Percentiles rank a stretch among this genome's conserved stretches.
phyloP scores from a whole-genome alignment of 2,113 vertebrate genomes.

The Saimiri boliviensis region DNA sequence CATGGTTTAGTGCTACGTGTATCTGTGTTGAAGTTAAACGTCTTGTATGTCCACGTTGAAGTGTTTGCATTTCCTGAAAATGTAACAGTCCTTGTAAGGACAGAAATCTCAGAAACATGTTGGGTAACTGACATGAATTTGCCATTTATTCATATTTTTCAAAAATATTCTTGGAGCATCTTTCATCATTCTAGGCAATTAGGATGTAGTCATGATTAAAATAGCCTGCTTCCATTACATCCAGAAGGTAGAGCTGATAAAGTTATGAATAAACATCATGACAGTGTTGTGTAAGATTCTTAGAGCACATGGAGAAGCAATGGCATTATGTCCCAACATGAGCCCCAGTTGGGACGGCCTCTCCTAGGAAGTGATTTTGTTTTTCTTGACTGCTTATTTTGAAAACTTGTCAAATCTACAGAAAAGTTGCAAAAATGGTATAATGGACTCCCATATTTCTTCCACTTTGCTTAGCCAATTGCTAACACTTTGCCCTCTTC shows the following conservation, averaged over 20 bases:
- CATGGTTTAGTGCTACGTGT: neutral
- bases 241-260: neutral
- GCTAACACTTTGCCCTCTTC: neutral
- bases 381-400: neutral
- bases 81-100: neutral
- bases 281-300: neutral
- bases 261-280: neutral
- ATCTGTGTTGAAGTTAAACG: neutral
- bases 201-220: neutral
- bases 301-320: neutral
- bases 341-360: too few species aligned
- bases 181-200: neutral
- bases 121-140: neutral
- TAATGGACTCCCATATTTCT: neutral
- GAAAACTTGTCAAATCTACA: neutral
- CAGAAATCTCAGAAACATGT: neutral
- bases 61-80: neutral
- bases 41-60: too few species aligned
- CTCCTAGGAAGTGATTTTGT: neutral
- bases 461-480: neutral
- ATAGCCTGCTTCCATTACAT: neutral
- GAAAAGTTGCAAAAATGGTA: neutral
- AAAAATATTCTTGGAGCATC: neutral
- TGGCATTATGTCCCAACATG: rapidly evolving
- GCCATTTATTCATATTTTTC: neutral